Percentiles rank a stretch among this genome's conserved stretches.
phyloP scores from a whole-genome alignment of 2,113 vertebrate species.

The Prinia subflava region DNA sequence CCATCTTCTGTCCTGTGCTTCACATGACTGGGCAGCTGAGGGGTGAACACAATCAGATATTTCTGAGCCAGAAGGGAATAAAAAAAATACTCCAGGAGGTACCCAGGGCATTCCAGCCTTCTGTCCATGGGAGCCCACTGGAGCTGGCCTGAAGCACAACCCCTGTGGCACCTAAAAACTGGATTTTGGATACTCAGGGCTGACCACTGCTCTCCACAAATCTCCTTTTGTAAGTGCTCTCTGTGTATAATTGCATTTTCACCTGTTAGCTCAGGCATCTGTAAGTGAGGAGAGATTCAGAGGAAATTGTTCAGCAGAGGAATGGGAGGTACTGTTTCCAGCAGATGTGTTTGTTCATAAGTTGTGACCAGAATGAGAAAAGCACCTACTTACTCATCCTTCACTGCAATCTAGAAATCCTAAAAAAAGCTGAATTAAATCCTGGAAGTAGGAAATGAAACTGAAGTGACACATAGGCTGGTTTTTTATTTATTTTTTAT shows the following conservation, averaged over 20 bases:
- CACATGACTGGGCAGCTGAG: neutral
- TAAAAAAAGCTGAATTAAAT: neutral
- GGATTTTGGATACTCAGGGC: neutral
- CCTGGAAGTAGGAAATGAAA: slow-evolving; percentile 9
- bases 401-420: neutral
- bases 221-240: neutral
- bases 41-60: neutral
- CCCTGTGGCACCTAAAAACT: neutral
- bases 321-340: neutral
- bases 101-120: neutral
- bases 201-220: fast-evolving
- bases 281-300: neutral
- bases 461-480: neutral
- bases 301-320: neutral
- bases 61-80: neutral
- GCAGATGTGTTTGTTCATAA: neutral
- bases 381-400: neutral
- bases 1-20: neutral
- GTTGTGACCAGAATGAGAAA: neutral
- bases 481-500: neutral
- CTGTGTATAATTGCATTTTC: neutral
- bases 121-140: fast-evolving
- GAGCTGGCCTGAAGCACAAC: neutral
- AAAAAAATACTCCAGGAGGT: neutral
- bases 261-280: neutral